Evolutionary conservation across 2,888 invertebrate species (phyloP), one percentile per base, ranked within the genome.

Genomic region (Andrena bicolor): DNA sequence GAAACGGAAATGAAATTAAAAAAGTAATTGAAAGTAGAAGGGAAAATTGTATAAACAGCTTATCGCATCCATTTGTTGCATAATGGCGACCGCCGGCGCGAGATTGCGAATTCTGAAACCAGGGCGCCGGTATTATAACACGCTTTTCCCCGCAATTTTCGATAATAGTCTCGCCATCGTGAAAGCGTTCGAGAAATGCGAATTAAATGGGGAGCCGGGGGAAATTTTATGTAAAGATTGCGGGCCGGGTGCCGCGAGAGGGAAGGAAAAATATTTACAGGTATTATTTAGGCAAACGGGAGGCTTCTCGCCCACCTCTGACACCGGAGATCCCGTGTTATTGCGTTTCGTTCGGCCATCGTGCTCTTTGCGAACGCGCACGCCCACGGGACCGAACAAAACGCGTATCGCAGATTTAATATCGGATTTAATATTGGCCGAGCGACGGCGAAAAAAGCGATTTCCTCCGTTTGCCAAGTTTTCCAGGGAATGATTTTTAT

Each of bases 401-500:
- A 41, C 68, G 13, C 20, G 26, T 51, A 51, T 60, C 56, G 56
- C 58, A 32, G 56, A 58, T 66, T 65, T 58, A 41, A 66, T 23
- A 35, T 58, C 51, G 28, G 66, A 61, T 78, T 68, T 77, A 77
- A 77, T 63, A 68, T 68, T 53, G 16, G 26, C n/a, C 53, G 10
- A n/a, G 23, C 10, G 13, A 23, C 58, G 58, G 32, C 0, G 4
- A 13, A 48, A 56, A 70, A 23, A 32, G 5, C 58, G 7, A 13
- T 65, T 53, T 4, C 20, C 28, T 0, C 13, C 1, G n/a, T 30
- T 20, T n/a, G 13, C 10, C 20, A 5, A 8, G 32, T 30, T n/a
- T 56, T 64, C 30, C 8, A 2, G 41, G 26, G 65, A 76, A 64
- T 30, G 41, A 61, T 48, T 60, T 71, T 61, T 48, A 8, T 48